Base-by-base conservation (phyloP, 2,888 invertebrate species). In the Conomelus anceps region DNA sequence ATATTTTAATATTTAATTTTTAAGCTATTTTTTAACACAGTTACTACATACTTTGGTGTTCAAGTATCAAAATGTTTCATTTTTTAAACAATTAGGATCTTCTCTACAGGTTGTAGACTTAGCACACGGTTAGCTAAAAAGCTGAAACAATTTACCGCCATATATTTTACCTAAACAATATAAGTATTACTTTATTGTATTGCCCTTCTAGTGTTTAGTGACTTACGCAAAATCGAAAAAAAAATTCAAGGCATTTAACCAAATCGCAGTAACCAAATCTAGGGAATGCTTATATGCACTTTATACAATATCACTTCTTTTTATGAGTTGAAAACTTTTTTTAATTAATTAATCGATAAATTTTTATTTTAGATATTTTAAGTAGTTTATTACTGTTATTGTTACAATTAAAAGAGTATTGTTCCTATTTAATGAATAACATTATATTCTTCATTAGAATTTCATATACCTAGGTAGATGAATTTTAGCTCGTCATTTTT, bases 121-220 rank as follows among this genome's bases (percentile, higher is more conserved):
- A 63, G 63, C 63, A 63, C 63, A 63, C 63, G 63, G 63, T 63
- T 63, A 63, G 63, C 63, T 63, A 63, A 63, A 1, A 63, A 63
- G 63, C 63, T 63, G 63, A 63, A n/a, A 63, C n/a, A 63, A n/a
- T 63, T 63, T 63, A 63, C n/a, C 63, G 63, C 63, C 63, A 63
- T 63, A 63, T 63, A 63, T n/a, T 63, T 63, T 63, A 63, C 63
- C 63, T 63, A 63, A 63, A 63, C 63, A 63, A 63, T 63, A n/a
- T 63, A 26, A 86, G 89, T 89, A 89, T 86, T 24, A 63, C 87
- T 89, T 85, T 86, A 63, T 63, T 63, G 86, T 89, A 85, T 89
- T 89, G 89, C 86, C 87, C 24, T 89, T 86, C 87, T 89, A 85
- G 63, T 63, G 63, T 63, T 63, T 63, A 63, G 63, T 85, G 13